These are phyloP conservation scores for Caenorhabditis sinica DNA, from an alignment of 2,888 invertebrate species.

Conservation along the genomic window DNA sequence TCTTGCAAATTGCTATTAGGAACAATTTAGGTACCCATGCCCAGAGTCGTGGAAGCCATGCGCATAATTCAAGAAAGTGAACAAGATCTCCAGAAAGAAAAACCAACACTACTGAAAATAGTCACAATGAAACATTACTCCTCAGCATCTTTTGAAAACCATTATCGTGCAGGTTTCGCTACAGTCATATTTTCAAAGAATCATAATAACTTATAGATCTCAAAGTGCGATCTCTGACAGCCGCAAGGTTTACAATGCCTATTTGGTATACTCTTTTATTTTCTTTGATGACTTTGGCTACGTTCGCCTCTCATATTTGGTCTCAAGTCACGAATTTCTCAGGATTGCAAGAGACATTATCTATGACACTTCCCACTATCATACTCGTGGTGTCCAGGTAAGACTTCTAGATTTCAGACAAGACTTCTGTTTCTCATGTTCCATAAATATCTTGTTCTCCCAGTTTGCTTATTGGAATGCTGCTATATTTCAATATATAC, in stretches of 20 bases:
- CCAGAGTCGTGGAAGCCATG: constrained; percentile 74
- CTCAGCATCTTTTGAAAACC: constrained; percentile 73
- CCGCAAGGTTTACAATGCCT: constrained; percentile 76
- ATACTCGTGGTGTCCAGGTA: constrained; percentile 75
- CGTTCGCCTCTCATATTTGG: constrained; percentile 78
- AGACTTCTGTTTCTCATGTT: background rate
- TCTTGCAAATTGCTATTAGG: background rate
- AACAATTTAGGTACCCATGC: constrained; percentile 76
- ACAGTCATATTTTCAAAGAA: no score
- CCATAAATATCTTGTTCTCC: background rate
- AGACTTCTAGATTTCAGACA: background rate
- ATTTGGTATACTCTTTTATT: constrained; percentile 77
- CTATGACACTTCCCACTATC: constrained; percentile 66
- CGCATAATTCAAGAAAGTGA: constrained; percentile 65
- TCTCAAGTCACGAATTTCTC: constrained; percentile 76
- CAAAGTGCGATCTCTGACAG: constrained; percentile 74
- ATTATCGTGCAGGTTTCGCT: constrained; percentile 70
- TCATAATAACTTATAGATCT: constrained; percentile 75
- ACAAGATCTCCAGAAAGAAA: constrained; percentile 56
- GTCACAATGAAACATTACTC: constrained; percentile 73
- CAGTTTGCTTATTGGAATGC: constrained; percentile 72
- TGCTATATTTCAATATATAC: constrained; percentile 76
- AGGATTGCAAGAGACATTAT: constrained; percentile 71
- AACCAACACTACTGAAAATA: constrained; percentile 69
- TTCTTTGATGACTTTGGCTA: constrained; percentile 74